These are phyloP conservation scores for Halcyon malimbica DNA, from an alignment of 2,113 vertebrate species.

Conservation along the genomic window DNA sequence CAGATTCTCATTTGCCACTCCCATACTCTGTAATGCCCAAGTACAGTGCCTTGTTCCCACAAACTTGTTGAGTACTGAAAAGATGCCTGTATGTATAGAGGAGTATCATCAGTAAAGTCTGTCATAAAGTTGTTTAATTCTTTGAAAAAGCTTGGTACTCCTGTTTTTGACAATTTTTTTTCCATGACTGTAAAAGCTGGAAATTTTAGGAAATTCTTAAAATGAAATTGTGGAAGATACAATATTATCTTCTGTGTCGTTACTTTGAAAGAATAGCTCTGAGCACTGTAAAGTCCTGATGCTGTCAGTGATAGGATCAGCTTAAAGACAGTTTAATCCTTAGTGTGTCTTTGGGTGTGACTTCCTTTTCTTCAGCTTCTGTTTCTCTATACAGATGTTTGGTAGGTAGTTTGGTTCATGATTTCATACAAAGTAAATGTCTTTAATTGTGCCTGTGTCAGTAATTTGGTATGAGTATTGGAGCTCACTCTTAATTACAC, in stretches of 20 bases:
- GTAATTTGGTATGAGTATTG: background rate
- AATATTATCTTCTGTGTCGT: rapidly evolving
- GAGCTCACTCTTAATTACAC: background rate
- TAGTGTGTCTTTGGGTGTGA: background rate
- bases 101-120: background rate
- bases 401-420: background rate
- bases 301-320: background rate
- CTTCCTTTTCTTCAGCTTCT: background rate
- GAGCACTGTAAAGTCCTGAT: background rate
- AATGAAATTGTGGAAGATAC: background rate
- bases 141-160: background rate
- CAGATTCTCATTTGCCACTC: background rate
- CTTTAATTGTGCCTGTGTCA: background rate
- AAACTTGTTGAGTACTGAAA: background rate
- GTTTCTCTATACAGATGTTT: background rate
- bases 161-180: background rate
- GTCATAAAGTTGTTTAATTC: background rate
- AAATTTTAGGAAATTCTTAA: background rate
- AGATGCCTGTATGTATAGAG: background rate
- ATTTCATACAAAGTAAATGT: background rate
- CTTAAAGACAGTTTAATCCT: background rate
- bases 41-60: background rate
- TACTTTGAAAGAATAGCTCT: background rate
- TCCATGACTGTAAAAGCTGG: background rate
- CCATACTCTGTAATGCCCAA: background rate